phyloP scores from a whole-genome alignment of 2,888 invertebrate species.

The Caenorhabditis sulstoni region DNA sequence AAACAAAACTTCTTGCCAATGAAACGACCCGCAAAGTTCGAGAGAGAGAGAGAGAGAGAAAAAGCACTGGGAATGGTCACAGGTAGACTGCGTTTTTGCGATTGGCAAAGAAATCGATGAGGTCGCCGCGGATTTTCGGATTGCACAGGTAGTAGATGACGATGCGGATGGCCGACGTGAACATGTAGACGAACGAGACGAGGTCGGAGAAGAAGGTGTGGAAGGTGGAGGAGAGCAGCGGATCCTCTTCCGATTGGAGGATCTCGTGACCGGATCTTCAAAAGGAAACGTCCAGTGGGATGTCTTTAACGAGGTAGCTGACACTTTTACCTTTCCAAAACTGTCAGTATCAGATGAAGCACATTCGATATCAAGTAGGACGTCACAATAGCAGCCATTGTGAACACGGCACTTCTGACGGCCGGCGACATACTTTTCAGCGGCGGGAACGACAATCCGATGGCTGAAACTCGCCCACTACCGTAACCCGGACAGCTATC shows the following conservation, averaged over 20 bases:
- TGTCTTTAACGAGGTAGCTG: no score
- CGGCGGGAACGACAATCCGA: conserved; percentile 60
- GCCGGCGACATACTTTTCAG: conserved; percentile 65
- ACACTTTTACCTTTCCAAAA: conserved; percentile 77
- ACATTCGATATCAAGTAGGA: conserved; percentile 78
- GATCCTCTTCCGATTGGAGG: conserved; percentile 72
- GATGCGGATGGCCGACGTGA: conserved; percentile 78
- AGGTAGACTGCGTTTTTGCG: conserved; percentile 58
- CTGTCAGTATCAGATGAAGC: conserved; percentile 76
- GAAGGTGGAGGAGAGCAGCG: conserved; percentile 76
- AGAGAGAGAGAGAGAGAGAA: not conserved
- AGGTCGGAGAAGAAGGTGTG: conserved; percentile 78
- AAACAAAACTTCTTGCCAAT: no score
- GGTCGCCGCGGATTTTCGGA: conserved; percentile 72
- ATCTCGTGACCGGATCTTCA: conserved; percentile 72
- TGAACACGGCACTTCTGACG: conserved; percentile 77
- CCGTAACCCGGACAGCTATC: not conserved
- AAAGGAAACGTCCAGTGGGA: not conserved
- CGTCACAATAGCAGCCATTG: conserved; percentile 80
- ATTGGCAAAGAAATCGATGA: conserved; percentile 59
- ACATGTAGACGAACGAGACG: conserved; percentile 79
- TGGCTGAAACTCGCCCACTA: conserved; percentile 24
- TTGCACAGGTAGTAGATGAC: conserved; percentile 79
- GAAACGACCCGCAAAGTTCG: no score
- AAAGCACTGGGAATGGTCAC: not conserved